Conservation (phyloP, 1,140 invertebrate species). For the Drosophila willistoni region DNA sequence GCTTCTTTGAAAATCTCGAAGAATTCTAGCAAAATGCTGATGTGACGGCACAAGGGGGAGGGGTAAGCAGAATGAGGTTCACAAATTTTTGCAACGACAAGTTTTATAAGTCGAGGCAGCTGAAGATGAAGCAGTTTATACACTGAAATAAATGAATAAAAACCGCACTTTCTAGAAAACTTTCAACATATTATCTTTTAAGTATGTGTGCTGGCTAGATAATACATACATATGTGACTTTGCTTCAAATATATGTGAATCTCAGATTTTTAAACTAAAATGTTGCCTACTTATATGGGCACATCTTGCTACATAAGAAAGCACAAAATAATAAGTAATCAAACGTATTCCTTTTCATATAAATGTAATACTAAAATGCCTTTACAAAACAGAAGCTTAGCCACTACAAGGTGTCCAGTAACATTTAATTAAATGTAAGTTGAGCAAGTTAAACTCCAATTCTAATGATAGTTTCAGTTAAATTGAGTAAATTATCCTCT, state of each 20-base stretch:
- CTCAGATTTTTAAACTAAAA: too few species aligned
- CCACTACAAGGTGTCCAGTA: too few species aligned
- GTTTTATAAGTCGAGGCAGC: slow-evolving; percentile 63
- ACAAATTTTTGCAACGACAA: slow-evolving; percentile 67
- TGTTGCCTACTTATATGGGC: too few species aligned
- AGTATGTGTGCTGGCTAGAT: background rate
- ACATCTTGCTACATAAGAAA: too few species aligned
- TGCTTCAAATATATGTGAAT: background rate
- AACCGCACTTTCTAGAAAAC: background rate
- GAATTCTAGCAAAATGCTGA: slow-evolving; percentile 15
- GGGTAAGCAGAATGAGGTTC: slow-evolving; percentile 8
- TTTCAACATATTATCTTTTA: background rate
- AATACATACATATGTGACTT: too few species aligned
- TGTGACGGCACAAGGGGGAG: background rate
- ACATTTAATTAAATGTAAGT: too few species aligned
- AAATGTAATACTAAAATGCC: too few species aligned
- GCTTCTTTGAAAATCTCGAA: slow-evolving; percentile 50
- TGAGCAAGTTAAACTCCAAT: too few species aligned
- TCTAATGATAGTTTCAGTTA: background rate
- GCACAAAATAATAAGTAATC: too few species aligned
- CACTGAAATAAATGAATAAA: slow-evolving; percentile 1
- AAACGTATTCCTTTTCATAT: too few species aligned
- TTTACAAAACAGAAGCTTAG: too few species aligned
- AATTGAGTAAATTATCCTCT: too few species aligned
- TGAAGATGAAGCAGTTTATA: background rate